Conservation (phyloP, 1,140 invertebrate genomes). For the Lysiphlebus fabarum region DNA sequence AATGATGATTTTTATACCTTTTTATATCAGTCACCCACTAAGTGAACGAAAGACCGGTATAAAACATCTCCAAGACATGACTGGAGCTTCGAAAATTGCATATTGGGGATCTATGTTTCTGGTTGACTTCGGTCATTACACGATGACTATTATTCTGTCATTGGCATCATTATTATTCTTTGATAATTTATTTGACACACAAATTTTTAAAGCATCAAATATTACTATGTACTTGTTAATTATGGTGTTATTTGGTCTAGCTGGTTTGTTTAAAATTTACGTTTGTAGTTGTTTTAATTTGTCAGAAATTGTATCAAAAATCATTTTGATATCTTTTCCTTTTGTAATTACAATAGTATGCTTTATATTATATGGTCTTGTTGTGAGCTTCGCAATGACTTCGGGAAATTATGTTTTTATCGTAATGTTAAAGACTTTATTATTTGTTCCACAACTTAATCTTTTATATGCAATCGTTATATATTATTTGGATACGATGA, state of each 20-base stretch:
- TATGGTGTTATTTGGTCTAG: conserved; percentile 45
- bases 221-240: conserved; percentile 32
- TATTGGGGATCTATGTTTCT: conserved; percentile 59
- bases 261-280: conserved; percentile 37
- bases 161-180: conserved; percentile 14
- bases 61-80: conserved; percentile 63
- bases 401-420: no score
- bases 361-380: no score
- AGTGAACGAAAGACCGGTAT: conserved; percentile 47
- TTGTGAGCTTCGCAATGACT: no score
- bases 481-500: conserved; percentile 6
- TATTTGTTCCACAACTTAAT: conserved; percentile 39
- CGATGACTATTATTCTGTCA: conserved; percentile 13
- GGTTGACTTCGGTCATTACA: conserved; percentile 49
- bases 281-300: conserved; percentile 44
- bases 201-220: conserved; percentile 18
- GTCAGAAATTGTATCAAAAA: conserved; percentile 34
- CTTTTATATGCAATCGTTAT: conserved; percentile 19
- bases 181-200: conserved; percentile 10
- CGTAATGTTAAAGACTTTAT: no score
- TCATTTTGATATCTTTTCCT: conserved; percentile 35
- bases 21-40: conserved; percentile 51
- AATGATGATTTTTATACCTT: no score
- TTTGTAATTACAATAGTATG: no score
- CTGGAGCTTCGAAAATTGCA: conserved; percentile 54